A percentile compares a stretch with the other conserved stretches of the same genome.
Conservation (phyloP, 53 echinoderm and acorn worm species). For the Holothuria scabra region DNA sequence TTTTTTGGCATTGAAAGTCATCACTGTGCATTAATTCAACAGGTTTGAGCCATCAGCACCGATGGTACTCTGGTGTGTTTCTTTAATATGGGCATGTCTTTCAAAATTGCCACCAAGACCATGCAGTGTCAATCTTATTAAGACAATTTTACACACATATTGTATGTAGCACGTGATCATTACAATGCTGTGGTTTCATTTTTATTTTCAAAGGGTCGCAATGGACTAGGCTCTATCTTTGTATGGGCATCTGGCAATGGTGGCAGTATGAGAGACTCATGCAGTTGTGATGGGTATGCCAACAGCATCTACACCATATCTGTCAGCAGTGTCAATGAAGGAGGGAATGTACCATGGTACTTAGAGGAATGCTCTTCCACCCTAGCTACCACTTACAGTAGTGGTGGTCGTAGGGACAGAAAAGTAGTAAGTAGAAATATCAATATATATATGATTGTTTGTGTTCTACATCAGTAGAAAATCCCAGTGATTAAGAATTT, state of each 20-base stretch:
- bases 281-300: conserved; percentile 90
- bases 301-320: conserved; percentile 95
- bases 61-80: too few species aligned
- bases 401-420: conserved; percentile 66
- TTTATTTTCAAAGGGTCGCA: conserved; percentile 77
- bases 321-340: conserved; percentile 85
- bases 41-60: too few species aligned
- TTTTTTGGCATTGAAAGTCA: too few species aligned
- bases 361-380: conserved; percentile 87
- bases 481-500: too few species aligned
- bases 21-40: too few species aligned
- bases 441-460: too few species aligned
- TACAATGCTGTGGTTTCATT: neutral
- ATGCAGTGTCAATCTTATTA: too few species aligned
- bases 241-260: conserved; percentile 99
- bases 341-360: conserved; percentile 74
- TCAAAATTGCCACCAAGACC: too few species aligned
- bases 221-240: conserved; percentile 84
- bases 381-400: conserved; percentile 91
- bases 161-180: too few species aligned
- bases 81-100: too few species aligned
- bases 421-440: conserved; percentile 73
- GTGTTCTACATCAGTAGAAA: too few species aligned
- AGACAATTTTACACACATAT: too few species aligned
- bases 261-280: conserved; percentile 66